Conservation (phyloP, 2,888 invertebrate genomes). For the Drosophila eohydei region DNA sequence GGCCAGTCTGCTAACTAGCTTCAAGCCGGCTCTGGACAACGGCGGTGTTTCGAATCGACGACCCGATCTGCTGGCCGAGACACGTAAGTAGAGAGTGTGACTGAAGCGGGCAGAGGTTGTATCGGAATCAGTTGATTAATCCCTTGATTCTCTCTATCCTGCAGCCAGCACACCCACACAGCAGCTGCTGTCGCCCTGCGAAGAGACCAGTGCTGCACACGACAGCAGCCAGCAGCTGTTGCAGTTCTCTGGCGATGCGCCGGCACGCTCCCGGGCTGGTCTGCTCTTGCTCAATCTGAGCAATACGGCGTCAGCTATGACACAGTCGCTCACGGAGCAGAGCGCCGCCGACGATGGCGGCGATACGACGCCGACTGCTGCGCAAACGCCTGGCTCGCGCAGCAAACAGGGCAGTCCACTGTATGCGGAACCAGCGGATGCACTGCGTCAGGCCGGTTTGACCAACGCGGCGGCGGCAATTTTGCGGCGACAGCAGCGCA, state of each 20-base stretch:
- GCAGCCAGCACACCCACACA: conserved; percentile 87
- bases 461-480: conserved; percentile 79
- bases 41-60: conserved; percentile 82
- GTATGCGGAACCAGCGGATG: conserved; percentile 95
- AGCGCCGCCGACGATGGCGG: conserved; percentile 69
- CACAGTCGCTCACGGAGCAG: conserved; percentile 75
- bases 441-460: conserved; percentile 87
- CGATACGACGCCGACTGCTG: conserved; percentile 83
- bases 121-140: too few relatives aligned
- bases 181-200: conserved; percentile 85
- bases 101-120: too few relatives aligned
- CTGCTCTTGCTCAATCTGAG: conserved; percentile 74
- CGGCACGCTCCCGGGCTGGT: conserved; percentile 80
- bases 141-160: not conserved
- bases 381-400: conserved; percentile 74
- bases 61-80: conserved; percentile 88
- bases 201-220: conserved; percentile 71
- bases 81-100: conserved; percentile 80
- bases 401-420: conserved; percentile 93
- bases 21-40: conserved; percentile 78
- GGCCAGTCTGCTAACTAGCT: conserved; percentile 86
- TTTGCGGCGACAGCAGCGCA: conserved; percentile 83
- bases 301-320: conserved; percentile 49
- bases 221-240: conserved; percentile 74
- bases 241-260: conserved; percentile 80